Evolutionary conservation across 2,113 vertebrate genomes (phyloP), one percentile per base, ranked within the genome.

Genomic region (Gasterosteus aculeatus): DNA sequence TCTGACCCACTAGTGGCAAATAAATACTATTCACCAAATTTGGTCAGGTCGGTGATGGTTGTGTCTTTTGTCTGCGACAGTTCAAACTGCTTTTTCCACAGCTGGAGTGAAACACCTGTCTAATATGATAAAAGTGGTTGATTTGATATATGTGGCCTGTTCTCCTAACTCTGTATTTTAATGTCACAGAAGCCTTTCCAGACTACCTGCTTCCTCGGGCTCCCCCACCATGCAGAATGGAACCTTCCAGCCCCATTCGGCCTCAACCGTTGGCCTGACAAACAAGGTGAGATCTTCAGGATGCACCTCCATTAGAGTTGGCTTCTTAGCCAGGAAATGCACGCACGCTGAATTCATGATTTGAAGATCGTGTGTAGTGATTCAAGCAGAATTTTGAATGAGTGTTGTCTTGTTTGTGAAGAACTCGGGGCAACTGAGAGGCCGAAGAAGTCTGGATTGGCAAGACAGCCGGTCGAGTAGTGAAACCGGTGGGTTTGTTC

Each of bases 161-260:
- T 56, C 51, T 63, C 11, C 41, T 41, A 7, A 61, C 9, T 65
- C 0, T 81, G 35, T 69, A 1, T 53, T 76, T 26, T 71, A 3
- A 53, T 46, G 9, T 62, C 85, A 8, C 85, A 95, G 94, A 85
- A 94, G 90, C 72, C 80, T 94, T 3, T 94, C 90, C 84, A 92
- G 93, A 60, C 84, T 93, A 72, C 90, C 92, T 3, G 75, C 81
- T 1, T 80, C 91, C 29, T 83, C 89, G 14, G 86, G 89, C 39
- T 53, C 87, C 44, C 44, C 74, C 6, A n/a, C 77, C 26, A 2
- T 82, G 38, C 84, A 86, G 53, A 95, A 95, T 75, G 93, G 93
- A 74, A 77, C 73, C 6, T 87, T 85, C 57, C 92, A 88, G 76
- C 59, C 78, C 2, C 81, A 69, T 1, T 56, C 75, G 14, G 64